Base-by-base conservation (phyloP, 2,113 vertebrate species). In the cattle (Bos taurus) region DNA sequence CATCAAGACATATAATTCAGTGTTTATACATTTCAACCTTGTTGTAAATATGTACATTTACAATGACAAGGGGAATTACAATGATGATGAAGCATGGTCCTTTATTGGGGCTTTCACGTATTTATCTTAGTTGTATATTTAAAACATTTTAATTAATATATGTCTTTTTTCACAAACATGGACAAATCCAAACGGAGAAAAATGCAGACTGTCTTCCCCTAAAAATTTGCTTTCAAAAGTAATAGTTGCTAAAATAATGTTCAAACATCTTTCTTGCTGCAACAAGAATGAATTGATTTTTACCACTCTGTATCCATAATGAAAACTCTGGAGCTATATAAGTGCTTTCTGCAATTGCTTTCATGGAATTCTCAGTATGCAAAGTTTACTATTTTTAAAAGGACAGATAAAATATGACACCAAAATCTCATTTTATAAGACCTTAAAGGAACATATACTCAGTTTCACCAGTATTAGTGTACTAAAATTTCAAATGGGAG, bases 361-460 rank as follows among this genome's bases (percentile, higher is more conserved):
- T 97, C 93, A 91, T n/a, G 17, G 46, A 97, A 83, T 87, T 91
- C 46, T 88, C 36, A 95, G 88, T 15, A 95, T 23, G 28, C n/a
- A 90, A 91, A 88, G 25, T 96, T 91, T 89, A 96, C 19, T 94
- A 11, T 74, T 97, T 88, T 54, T 86, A 46, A 93, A 97, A 88
- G 7, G 88, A 94, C 1, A 86, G 46, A 92, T 88, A 97, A 91
- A 97, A 88, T 26, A 60, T 87, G 46, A 94, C 30, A 89, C 1
- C 74, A 78, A 97, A 86, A 17, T 64, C 8, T 46, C 43, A 43
- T 62, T 83, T 94, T 56, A 88, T 15, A 97, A 85, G 13, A 7
- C 6, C 33, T 80, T 96, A 23, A 87, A 92, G 92, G 77, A 60
- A 92, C 96, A 96, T 89, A 80, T n/a, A 62, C 26, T 84, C 16